Conservation (phyloP, 2,113 vertebrate genomes). For the Pitta sordida region DNA sequence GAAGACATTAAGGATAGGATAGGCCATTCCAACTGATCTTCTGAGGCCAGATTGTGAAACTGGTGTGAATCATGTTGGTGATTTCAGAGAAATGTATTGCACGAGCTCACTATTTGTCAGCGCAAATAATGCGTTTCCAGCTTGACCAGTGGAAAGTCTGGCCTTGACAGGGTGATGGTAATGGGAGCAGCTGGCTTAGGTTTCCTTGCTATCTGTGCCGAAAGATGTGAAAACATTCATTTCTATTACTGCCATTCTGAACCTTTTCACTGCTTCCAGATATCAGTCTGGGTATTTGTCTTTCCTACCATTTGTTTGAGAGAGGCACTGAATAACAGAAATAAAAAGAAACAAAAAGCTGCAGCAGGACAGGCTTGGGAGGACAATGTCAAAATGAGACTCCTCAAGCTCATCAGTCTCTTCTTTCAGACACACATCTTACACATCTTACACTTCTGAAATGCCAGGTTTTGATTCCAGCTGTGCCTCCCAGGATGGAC, state of each 20-base stretch:
- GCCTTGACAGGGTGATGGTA: not conserved
- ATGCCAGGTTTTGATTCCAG: not conserved
- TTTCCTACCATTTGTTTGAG: not conserved
- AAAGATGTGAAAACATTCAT: not conserved
- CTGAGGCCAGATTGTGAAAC: slow-evolving; percentile 9
- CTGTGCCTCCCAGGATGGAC: not conserved
- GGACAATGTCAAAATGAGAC: not conserved
- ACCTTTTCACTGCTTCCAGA: slow-evolving; percentile 1
- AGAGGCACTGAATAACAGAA: not conserved
- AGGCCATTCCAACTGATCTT: slow-evolving; percentile 17
- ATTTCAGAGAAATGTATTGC: not conserved
- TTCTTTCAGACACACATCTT: not conserved
- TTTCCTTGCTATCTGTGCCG: not conserved
- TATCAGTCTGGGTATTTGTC: slow-evolving; percentile 18
- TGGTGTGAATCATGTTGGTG: slow-evolving; percentile 17
- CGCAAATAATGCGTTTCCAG: not conserved
- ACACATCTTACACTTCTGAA: not conserved
- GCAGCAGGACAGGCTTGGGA: not conserved
- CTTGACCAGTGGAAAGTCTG: not conserved
- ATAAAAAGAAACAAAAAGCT: not conserved
- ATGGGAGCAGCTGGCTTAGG: not conserved
- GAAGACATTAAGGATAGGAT: slow-evolving; percentile 16
- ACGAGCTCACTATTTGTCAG: not conserved
- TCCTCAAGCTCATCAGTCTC: not conserved
- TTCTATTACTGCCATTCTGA: slow-evolving; percentile 12